A percentile compares a stretch with the other conserved stretches of the same genome.
Evolutionary conservation across 2,888 invertebrate genomes (phyloP).

Genomic region (Ectropis crepuscularia): DNA sequence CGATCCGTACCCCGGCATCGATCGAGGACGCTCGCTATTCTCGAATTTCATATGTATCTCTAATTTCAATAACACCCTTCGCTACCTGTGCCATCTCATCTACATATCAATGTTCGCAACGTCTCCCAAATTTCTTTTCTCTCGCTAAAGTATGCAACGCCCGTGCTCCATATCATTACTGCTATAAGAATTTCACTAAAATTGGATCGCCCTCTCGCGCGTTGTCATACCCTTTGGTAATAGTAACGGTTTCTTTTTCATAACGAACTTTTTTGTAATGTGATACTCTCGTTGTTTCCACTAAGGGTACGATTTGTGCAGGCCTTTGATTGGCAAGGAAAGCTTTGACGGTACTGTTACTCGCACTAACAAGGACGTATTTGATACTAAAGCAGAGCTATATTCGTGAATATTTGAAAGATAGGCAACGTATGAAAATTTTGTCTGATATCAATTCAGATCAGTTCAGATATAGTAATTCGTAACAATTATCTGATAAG

Average conservation of each 20-base stretch:
- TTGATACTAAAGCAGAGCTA: slow-evolving; percentile 39
- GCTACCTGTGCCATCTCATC: slow-evolving; percentile 80
- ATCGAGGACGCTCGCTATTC: slow-evolving; percentile 66
- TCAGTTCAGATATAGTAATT: slow-evolving; percentile 72
- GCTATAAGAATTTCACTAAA: slow-evolving; percentile 75
- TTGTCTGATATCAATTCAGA: slow-evolving; percentile 38
- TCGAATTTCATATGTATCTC: slow-evolving; percentile 78
- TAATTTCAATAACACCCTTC: slow-evolving; percentile 82
- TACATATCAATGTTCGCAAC: slow-evolving; percentile 81
- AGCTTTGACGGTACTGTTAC: slow-evolving; percentile 72
- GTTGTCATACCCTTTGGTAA: slow-evolving; percentile 81
- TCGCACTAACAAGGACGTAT: slow-evolving; percentile 52
- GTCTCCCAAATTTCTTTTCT: slow-evolving; percentile 80
- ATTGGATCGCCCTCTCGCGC: slow-evolving; percentile 79
- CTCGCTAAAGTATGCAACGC: slow-evolving; percentile 79
- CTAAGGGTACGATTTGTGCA: slow-evolving; percentile 77
- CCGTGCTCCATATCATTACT: slow-evolving; percentile 83
- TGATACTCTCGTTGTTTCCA: slow-evolving; percentile 80
- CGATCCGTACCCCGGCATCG: slow-evolving; percentile 48
- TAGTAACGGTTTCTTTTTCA: slow-evolving; percentile 82
- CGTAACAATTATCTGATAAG: slow-evolving; percentile 84
- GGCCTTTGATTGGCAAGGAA: slow-evolving; percentile 64
- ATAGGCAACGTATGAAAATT: slow-evolving; percentile 32
- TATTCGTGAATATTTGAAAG: background rate
- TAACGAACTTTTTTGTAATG: slow-evolving; percentile 83